These are phyloP conservation scores for Craniophora ligustri DNA, from an alignment of 2,888 invertebrate genomes.

Conservation along the genomic window DNA sequence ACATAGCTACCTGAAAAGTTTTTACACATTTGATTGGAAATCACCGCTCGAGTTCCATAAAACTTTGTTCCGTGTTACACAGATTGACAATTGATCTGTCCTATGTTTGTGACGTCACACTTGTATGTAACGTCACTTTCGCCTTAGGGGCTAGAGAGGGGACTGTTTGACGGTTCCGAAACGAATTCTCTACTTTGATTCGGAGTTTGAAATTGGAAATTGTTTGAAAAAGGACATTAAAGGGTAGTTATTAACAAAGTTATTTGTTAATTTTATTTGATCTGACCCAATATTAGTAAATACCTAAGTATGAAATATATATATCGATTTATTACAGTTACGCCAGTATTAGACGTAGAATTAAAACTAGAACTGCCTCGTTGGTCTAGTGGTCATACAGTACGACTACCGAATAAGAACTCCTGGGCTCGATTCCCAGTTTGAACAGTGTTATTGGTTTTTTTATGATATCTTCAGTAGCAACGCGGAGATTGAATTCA, in stretches of 20 bases:
- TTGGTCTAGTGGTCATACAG: too few species aligned
- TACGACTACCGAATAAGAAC: too few species aligned
- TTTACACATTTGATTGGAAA: conserved; percentile 66
- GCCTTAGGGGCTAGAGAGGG: not conserved
- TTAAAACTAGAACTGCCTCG: too few species aligned
- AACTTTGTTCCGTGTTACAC: conserved; percentile 57
- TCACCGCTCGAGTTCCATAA: conserved; percentile 58
- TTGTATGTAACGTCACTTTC: not conserved
- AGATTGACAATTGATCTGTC: conserved; percentile 54
- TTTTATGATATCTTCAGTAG: too few species aligned
- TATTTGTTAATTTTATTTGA: not conserved
- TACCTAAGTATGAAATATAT: too few species aligned
- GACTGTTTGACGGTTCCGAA: not conserved
- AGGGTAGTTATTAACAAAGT: not conserved
- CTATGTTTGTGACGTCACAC: not conserved
- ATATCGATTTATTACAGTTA: too few species aligned
- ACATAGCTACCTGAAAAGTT: conserved; percentile 55
- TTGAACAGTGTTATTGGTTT: too few species aligned
- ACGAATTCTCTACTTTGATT: not conserved
- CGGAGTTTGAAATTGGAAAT: not conserved
- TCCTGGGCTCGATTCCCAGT: too few species aligned
- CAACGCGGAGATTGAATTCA: too few species aligned
- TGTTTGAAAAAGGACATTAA: not conserved
- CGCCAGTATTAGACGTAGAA: too few species aligned
- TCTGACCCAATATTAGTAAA: too few species aligned